A percentile compares a stretch with the other conserved stretches of the same genome.
Evolutionary conservation across 2,797 vertebrate genomes (phyloP).

Genomic region (Paramormyrops hopkinsi): DNA sequence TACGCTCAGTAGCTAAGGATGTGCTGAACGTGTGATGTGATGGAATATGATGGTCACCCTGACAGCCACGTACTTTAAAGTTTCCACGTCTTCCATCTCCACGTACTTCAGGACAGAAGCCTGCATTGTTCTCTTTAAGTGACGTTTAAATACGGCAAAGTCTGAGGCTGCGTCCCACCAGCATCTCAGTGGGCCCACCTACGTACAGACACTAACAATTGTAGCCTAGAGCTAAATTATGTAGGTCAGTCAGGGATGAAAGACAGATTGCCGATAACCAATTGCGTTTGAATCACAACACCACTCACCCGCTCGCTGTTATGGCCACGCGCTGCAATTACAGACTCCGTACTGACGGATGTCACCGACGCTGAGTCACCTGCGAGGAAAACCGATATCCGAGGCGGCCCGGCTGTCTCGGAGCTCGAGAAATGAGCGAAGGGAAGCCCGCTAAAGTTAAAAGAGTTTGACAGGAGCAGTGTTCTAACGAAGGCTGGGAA

Average conservation of each 20-base stretch:
- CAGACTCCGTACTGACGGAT: not conserved
- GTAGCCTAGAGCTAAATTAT: not conserved
- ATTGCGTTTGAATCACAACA: not conserved
- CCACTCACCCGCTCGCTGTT: not conserved
- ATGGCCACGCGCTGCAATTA: not conserved
- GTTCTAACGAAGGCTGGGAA: not conserved
- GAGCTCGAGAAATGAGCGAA: not conserved
- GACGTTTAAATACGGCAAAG: not conserved
- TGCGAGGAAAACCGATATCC: conserved; percentile 1
- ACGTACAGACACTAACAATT: not conserved
- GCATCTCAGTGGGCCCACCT: not conserved
- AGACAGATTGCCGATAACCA: not conserved
- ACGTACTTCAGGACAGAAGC: not conserved
- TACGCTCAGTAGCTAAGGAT: not conserved
- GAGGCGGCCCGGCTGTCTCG: not conserved
- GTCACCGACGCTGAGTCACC: not conserved
- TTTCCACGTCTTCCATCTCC: not conserved
- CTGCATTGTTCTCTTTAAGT: not conserved
- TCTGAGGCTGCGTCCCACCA: not conserved
- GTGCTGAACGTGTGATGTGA: not conserved
- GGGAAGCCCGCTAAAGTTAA: not conserved
- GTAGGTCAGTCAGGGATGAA: not conserved
- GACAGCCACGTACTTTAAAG: not conserved
- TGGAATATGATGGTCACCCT: not conserved
- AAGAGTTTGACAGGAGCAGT: not conserved